A percentile compares a stretch with the other conserved stretches of the same genome.
phyloP scores from a whole-genome alignment of 2,113 vertebrate genomes.

The Aptenodytes forsteri region DNA sequence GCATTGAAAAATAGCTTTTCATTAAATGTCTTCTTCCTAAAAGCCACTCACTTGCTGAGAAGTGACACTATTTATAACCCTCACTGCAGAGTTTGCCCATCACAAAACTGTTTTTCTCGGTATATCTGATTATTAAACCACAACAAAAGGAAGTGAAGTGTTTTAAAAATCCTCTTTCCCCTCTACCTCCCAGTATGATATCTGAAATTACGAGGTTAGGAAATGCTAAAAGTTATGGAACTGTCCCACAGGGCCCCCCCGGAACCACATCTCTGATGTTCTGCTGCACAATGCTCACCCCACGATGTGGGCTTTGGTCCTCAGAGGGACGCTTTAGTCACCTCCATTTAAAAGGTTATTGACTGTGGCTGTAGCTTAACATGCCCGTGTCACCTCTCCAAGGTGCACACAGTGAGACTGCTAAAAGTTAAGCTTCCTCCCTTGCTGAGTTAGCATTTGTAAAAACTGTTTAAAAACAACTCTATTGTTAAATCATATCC shows the following conservation, averaged over 20 bases:
- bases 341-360: background rate
- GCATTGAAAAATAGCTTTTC: background rate
- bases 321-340: background rate
- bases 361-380: background rate
- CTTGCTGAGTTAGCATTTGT: background rate
- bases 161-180: background rate
- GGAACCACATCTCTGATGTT: background rate
- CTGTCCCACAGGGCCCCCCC: background rate
- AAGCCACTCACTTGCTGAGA: background rate
- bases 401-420: background rate
- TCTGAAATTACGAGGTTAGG: background rate
- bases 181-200: background rate
- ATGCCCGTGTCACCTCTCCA: background rate
- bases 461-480: background rate
- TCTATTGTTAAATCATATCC: background rate
- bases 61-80: background rate
- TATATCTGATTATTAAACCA: background rate
- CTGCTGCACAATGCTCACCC: background rate
- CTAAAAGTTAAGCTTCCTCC: background rate
- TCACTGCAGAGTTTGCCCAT: background rate
- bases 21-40: background rate
- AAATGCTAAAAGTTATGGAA: background rate
- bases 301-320: background rate
- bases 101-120: background rate
- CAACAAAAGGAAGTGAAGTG: background rate